Evolutionary conservation across 2,797 vertebrate species (phyloP).

Genomic region (Echiichthys vipera): DNA sequence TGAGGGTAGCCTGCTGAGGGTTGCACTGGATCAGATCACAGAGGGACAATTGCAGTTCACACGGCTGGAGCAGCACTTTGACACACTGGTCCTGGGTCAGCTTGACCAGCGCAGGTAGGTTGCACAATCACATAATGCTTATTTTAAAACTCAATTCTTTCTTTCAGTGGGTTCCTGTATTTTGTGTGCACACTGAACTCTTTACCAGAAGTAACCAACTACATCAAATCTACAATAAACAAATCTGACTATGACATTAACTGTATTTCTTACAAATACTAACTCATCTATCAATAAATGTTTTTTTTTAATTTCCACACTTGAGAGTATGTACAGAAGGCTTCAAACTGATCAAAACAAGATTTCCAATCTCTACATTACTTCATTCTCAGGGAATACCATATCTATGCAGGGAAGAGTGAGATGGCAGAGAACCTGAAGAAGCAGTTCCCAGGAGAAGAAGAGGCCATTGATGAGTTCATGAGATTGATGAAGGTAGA

Average conservation of each 20-base stretch:
- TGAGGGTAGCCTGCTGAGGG: conserved; percentile 78
- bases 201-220: neutral
- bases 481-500: conserved; percentile 86
- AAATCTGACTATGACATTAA: neutral
- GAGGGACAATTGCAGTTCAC: conserved; percentile 83
- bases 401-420: conserved; percentile 75
- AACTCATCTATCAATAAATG: neutral
- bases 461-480: conserved; percentile 83
- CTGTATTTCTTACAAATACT: neutral
- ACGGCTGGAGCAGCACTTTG: conserved; percentile 82
- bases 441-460: conserved; percentile 82
- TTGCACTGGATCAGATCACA: conserved; percentile 85
- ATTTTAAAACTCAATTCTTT: neutral
- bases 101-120: conserved; percentile 61
- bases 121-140: neutral
- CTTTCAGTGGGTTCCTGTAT: neutral
- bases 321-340: neutral
- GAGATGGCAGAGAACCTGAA: conserved; percentile 75
- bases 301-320: neutral
- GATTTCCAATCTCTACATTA: neutral
- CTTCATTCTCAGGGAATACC: conserved; percentile 69
- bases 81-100: conserved; percentile 80
- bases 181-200: neutral
- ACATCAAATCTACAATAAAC: neutral
- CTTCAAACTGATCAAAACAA: neutral